Conservation (phyloP, 2,113 vertebrate genomes). For the Entelurus aequoreus region DNA sequence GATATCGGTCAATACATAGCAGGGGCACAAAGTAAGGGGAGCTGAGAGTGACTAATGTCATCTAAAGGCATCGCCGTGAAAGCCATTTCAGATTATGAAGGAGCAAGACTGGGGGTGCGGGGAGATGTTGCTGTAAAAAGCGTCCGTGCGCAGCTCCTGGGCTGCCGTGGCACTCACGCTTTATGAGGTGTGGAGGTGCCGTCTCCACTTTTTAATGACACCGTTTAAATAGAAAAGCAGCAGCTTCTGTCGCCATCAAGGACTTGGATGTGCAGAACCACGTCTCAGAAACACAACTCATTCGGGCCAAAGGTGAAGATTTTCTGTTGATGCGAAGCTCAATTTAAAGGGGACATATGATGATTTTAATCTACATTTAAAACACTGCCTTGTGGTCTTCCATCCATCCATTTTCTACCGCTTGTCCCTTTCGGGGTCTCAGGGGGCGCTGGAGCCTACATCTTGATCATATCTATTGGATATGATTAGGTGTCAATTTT, state of each 20-base stretch:
- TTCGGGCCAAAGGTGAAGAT: not conserved
- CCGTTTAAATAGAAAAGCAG: conserved; percentile 68
- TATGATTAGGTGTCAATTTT: no score
- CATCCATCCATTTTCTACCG: no score
- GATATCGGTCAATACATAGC: conserved; percentile 61
- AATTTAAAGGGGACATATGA: not conserved
- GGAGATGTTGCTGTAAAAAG: conserved; percentile 49
- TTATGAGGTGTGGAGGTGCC: conserved; percentile 70
- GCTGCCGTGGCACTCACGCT: conserved; percentile 63
- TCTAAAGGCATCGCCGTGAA: conserved; percentile 60
- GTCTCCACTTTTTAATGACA: conserved; percentile 68
- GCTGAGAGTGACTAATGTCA: conserved; percentile 56
- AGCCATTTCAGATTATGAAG: conserved; percentile 35
- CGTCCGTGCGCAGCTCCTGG: conserved; percentile 51
- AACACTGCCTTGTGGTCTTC: no score
- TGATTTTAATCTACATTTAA: no score
- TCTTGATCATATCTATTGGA: no score
- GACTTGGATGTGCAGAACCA: conserved; percentile 38
- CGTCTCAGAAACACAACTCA: not conserved
- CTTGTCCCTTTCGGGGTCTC: no score
- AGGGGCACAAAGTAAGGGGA: conserved; percentile 52
- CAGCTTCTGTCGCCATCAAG: conserved; percentile 61
- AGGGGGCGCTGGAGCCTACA: no score
- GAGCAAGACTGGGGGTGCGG: conserved; percentile 4
- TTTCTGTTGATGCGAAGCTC: not conserved